These are phyloP conservation scores for Abrostola tripartita DNA, from an alignment of 2,888 invertebrate species.

Conservation along the genomic window DNA sequence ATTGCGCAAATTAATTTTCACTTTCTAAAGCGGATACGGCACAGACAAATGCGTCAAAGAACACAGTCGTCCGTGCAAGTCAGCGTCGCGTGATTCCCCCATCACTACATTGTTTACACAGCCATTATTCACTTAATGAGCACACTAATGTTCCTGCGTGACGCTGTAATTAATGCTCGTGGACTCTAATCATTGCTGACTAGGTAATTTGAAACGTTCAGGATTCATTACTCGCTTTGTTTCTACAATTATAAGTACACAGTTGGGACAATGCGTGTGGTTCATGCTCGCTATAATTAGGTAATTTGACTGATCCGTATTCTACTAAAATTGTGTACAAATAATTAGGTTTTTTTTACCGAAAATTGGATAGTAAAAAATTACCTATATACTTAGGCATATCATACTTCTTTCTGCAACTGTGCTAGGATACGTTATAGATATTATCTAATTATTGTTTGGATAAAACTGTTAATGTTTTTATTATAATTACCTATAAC, in stretches of 20 bases:
- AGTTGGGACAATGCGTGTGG: conserved; percentile 15
- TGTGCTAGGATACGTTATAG: too few relatives aligned
- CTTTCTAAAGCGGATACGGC: conserved; percentile 67
- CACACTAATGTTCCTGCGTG: conserved; percentile 74
- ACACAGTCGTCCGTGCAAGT: conserved; percentile 69
- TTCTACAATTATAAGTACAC: conserved; percentile 3
- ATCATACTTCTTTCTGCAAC: too few relatives aligned
- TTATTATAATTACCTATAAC: too few relatives aligned
- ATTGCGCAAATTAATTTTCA: conserved; percentile 70
- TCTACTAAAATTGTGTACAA: background rate
- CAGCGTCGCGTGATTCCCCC: conserved; percentile 82
- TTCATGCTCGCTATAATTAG: conserved; percentile 5
- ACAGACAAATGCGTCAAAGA: conserved; percentile 59
- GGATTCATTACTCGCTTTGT: conserved; percentile 42
- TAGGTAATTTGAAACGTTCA: conserved; percentile 41
- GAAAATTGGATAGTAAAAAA: too few relatives aligned
- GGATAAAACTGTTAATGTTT: too few relatives aligned
- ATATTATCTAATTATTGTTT: too few relatives aligned
- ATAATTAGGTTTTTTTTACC: background rate
- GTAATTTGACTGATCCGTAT: background rate
- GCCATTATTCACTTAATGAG: conserved; percentile 80
- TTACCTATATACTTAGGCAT: too few relatives aligned
- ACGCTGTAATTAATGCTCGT: conserved; percentile 77
- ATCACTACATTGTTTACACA: conserved; percentile 78
- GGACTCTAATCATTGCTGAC: conserved; percentile 47